Base-by-base conservation (phyloP, 1,140 invertebrate genomes). In the Drosophila kepulauana region DNA sequence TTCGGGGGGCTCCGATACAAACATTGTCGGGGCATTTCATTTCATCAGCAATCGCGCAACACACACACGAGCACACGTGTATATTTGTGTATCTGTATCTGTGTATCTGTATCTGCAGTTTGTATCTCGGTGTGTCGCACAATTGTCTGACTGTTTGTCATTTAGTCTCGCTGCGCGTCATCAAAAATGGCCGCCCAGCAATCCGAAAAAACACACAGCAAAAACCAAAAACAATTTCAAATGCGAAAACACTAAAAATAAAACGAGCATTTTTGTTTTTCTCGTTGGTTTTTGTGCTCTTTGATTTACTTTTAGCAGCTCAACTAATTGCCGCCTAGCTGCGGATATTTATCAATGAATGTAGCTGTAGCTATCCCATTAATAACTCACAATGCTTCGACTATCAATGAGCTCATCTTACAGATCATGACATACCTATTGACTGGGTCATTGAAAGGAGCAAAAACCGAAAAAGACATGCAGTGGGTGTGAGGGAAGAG, bases 181-280 rank as follows among this genome's bases (percentile, higher is more conserved):
- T 78, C 84, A 75, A 82, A 87, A 84, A 88, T 89, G 84, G 84
- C 85, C 54, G 82, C 61, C 59, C 49, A 61, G 11, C 35, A 38
- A 38, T 10, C 30, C 43, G 13, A 16, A 28, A 25, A 25, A 25
- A 25, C 0, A 25, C 20, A 25, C 11, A 30, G n/a, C 11, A 48
- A 57, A 78, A 63, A 67, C 25, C 16, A 8, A 33, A 13, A 62
- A 7, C 45, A 69, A 70, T 43, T 65, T 43, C 48, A 71, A 71
- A 79, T 54, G 62, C 16, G n/a, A 43, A 76, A 28, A 28, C 28
- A 43, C 59, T 70, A 75, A 65, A 75, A 70, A 68, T 68, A 65
- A 49, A 69, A 63, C 66, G 79, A 79, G 71, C 49, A 73, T 10
- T 30, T 52, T 49, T 68, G 45, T 59, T 62, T 41, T 43, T 71